phyloP scores from a whole-genome alignment of 2,888 invertebrate genomes.

The Lobophora halterata region DNA sequence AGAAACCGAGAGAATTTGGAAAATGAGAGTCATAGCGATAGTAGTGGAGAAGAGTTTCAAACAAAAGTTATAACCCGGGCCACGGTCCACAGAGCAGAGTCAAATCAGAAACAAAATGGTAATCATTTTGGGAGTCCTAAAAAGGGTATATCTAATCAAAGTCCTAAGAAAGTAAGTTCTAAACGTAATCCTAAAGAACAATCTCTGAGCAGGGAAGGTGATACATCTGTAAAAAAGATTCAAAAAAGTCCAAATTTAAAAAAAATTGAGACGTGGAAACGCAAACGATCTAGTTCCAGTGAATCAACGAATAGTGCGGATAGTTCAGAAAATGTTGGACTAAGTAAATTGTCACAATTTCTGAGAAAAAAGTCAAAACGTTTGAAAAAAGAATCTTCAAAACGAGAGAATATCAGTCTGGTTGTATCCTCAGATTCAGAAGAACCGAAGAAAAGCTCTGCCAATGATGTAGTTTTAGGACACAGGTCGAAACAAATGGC shows the following conservation, averaged over 20 bases:
- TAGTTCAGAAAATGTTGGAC: background rate
- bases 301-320: background rate
- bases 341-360: background rate
- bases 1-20: conserved; percentile 1
- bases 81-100: background rate
- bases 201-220: no score
- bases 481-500: background rate
- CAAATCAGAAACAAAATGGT: background rate
- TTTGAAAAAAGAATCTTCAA: background rate
- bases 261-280: conserved; percentile 1
- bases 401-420: background rate
- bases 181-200: no score
- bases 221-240: background rate
- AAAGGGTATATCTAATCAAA: background rate
- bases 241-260: background rate
- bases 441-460: background rate
- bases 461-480: background rate
- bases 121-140: no score
- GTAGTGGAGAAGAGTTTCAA: background rate
- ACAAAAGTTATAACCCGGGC: conserved; percentile 1
- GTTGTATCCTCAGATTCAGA: conserved; percentile 4
- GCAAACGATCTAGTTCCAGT: background rate
- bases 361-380: background rate
- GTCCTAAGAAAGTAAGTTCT: background rate
- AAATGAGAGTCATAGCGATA: conserved; percentile 6